phyloP scores from a whole-genome alignment of 1,140 invertebrate species.

The Ceratosolen solmsi region DNA sequence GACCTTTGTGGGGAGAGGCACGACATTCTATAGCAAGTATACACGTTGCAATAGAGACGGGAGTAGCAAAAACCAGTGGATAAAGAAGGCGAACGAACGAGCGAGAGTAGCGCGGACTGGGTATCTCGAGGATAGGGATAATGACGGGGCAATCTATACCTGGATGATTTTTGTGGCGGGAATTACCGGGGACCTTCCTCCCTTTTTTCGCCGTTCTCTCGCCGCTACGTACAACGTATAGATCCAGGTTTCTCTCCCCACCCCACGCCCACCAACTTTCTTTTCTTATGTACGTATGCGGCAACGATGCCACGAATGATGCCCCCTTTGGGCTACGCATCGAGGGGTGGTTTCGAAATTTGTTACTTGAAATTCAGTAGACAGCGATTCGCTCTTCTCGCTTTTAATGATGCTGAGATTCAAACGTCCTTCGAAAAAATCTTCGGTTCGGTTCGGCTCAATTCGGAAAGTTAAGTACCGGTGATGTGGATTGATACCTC shows the following conservation, averaged over 20 bases:
- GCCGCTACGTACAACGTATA: neutral
- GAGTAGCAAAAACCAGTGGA: conserved; percentile 35
- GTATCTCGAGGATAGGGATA: conserved; percentile 63
- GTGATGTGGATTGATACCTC: too few species aligned
- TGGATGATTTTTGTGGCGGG: conserved; percentile 69
- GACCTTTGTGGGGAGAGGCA: conserved; percentile 56
- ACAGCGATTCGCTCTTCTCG: too few species aligned
- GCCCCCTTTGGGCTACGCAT: too few species aligned
- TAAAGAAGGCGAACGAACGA: conserved; percentile 5
- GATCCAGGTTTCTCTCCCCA: neutral
- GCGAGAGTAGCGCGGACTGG: neutral
- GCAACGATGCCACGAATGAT: too few species aligned
- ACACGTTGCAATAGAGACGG: conserved; percentile 42
- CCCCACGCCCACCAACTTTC: neutral
- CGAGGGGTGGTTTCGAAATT: too few species aligned
- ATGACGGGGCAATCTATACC: conserved; percentile 70
- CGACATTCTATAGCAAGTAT: neutral
- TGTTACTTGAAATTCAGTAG: too few species aligned
- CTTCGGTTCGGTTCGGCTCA: too few species aligned
- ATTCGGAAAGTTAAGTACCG: too few species aligned
- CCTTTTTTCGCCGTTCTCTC: conserved; percentile 20
- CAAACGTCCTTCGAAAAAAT: too few species aligned
- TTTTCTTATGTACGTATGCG: too few species aligned
- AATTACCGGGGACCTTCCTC: conserved; percentile 62
- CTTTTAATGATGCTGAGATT: too few species aligned